phyloP scores from a whole-genome alignment of 1,140 invertebrate genomes.

The Augochlora pura region DNA sequence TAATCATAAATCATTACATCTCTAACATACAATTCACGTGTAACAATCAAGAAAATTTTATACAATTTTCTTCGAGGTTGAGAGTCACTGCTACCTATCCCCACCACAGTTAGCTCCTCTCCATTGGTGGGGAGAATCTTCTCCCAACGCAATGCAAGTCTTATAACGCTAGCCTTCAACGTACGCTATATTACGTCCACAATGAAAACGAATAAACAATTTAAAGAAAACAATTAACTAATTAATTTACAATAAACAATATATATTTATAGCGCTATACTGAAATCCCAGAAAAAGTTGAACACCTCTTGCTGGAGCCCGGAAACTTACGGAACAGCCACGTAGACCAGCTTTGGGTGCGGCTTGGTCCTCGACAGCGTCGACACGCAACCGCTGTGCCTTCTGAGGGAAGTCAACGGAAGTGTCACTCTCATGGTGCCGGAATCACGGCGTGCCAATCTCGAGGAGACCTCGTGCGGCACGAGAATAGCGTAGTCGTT shows the following conservation, averaged over 20 bases:
- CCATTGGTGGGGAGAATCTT: too few species aligned
- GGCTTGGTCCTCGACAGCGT: slow-evolving; percentile 68
- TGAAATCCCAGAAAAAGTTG: neutral
- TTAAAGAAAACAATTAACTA: too few species aligned
- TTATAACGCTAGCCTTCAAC: too few species aligned
- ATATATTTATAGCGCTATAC: too few species aligned
- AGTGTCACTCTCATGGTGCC: slow-evolving; percentile 74
- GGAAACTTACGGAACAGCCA: slow-evolving; percentile 76
- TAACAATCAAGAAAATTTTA: too few species aligned
- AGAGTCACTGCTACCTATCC: neutral
- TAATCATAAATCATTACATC: too few species aligned
- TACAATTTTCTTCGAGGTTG: neutral
- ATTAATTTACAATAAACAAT: too few species aligned
- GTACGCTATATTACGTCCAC: too few species aligned
- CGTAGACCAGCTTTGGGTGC: slow-evolving; percentile 71
- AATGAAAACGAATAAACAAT: too few species aligned
- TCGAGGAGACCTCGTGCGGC: slow-evolving; percentile 66
- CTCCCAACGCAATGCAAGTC: too few species aligned
- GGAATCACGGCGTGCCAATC: slow-evolving; percentile 72
- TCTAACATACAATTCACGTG: too few species aligned
- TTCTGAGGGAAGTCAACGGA: slow-evolving; percentile 72
- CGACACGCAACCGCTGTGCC: slow-evolving; percentile 76
- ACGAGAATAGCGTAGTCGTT: slow-evolving; percentile 71
- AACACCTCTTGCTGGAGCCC: neutral
- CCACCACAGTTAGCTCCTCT: neutral